These are phyloP conservation scores for Brachyistius frenatus DNA, from an alignment of 2,113 vertebrate genomes.

Conservation along the genomic window DNA sequence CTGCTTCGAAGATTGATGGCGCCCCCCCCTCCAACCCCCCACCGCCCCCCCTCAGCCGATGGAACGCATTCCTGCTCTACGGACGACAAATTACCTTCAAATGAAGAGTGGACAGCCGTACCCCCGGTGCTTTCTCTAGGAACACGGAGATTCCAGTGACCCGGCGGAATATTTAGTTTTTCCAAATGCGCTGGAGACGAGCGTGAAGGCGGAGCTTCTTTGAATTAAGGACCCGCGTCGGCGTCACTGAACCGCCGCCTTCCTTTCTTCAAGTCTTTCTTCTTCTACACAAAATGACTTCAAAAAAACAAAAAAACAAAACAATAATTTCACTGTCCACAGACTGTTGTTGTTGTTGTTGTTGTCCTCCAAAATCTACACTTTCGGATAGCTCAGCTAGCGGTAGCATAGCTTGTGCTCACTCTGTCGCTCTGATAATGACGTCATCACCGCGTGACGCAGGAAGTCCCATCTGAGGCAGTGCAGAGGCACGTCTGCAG, in stretches of 20 bases:
- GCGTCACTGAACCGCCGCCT: not conserved
- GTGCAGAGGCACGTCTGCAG: no score
- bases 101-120: conserved; percentile 85
- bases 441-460: no score
- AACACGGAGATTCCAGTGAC: conserved; percentile 86
- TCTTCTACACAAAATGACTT: no score
- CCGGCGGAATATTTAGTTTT: conserved; percentile 83
- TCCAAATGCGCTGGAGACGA: conserved; percentile 58
- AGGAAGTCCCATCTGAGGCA: no score
- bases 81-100: conserved; percentile 90
- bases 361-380: no score
- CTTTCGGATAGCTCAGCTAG: no score
- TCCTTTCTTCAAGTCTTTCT: no score
- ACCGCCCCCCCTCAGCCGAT: conserved; percentile 87
- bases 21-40: conserved; percentile 74
- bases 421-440: no score
- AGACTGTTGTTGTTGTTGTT: no score
- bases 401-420: no score
- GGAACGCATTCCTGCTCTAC: conserved; percentile 91
- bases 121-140: conserved; percentile 88
- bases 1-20: conserved; percentile 87
- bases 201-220: conserved; percentile 37
- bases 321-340: no score
- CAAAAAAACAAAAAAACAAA: no score
- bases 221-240: conserved; percentile 14